A percentile compares a stretch with the other conserved stretches of the same genome.
Conservation (phyloP, 1,140 invertebrate genomes). For the Ctenoplectra terminalis region DNA sequence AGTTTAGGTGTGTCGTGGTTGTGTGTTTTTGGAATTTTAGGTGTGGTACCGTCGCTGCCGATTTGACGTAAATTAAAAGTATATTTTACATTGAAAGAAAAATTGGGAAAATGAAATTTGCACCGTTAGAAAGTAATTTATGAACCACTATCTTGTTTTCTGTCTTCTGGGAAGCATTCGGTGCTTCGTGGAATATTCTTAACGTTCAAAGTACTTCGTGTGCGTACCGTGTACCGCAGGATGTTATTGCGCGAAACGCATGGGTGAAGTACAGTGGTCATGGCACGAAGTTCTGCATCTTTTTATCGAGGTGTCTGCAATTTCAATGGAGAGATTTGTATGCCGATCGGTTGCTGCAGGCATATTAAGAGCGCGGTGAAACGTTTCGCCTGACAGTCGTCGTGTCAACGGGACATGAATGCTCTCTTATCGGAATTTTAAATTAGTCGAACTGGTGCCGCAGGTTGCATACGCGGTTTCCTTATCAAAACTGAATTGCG, state of each 20-base stretch:
- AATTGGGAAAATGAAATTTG: no score
- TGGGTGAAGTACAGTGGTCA: not conserved
- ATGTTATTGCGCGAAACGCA: not conserved
- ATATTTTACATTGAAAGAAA: no score
- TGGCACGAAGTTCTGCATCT: not conserved
- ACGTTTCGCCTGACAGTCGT: conserved; percentile 19
- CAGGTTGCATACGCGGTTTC: not conserved
- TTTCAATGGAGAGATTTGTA: conserved; percentile 20
- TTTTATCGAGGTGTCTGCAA: conserved; percentile 6
- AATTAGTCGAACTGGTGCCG: not conserved
- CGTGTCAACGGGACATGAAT: conserved; percentile 4
- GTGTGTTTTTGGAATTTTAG: not conserved
- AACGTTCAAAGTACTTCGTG: no score
- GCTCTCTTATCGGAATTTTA: conserved; percentile 23
- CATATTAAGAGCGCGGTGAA: not conserved
- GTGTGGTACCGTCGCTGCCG: no score
- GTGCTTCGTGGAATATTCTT: no score
- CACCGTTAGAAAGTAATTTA: no score
- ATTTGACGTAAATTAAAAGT: no score
- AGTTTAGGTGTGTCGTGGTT: not conserved
- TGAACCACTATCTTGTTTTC: no score
- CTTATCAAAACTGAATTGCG: not conserved
- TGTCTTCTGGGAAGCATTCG: no score
- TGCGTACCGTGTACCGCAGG: no score
- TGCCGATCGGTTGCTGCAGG: not conserved